phyloP scores from a whole-genome alignment of 2,797 vertebrate species.

The Phyllotis vaccarum region DNA sequence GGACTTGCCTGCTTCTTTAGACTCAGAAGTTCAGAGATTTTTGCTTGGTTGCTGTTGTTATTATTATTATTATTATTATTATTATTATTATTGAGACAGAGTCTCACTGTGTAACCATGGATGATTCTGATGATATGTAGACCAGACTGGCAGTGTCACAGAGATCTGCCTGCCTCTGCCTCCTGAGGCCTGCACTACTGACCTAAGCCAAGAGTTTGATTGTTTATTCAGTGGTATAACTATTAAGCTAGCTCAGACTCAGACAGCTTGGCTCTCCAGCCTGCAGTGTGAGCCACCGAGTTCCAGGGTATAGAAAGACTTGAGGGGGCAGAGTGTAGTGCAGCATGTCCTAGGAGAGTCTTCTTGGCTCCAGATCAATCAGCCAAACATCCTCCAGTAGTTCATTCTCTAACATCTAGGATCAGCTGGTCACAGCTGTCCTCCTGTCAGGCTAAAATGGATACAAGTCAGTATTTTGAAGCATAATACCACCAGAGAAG shows the following conservation, averaged over 20 bases:
- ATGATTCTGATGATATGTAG: neutral
- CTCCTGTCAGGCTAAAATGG: neutral
- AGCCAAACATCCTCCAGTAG: neutral
- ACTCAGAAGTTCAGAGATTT: neutral
- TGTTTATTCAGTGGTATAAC: neutral
- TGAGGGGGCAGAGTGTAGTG: neutral
- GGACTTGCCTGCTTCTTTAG: neutral
- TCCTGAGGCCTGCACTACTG: neutral
- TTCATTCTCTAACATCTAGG: neutral
- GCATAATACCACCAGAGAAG: neutral
- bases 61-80: no score
- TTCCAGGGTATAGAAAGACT: neutral
- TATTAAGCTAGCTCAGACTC: neutral
- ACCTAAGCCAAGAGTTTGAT: neutral
- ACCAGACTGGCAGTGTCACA: neutral
- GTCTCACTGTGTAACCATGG: neutral
- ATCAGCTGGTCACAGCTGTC: neutral
- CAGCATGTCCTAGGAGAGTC: neutral
- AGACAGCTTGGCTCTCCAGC: neutral
- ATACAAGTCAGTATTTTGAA: constrained; percentile 22
- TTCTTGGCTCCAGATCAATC: neutral
- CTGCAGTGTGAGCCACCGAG: neutral
- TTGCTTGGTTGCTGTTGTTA: neutral
- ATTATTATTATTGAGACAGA: neutral
- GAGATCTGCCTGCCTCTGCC: neutral